phyloP scores from a whole-genome alignment of 2,888 invertebrate genomes.

The Elmis aenea region DNA sequence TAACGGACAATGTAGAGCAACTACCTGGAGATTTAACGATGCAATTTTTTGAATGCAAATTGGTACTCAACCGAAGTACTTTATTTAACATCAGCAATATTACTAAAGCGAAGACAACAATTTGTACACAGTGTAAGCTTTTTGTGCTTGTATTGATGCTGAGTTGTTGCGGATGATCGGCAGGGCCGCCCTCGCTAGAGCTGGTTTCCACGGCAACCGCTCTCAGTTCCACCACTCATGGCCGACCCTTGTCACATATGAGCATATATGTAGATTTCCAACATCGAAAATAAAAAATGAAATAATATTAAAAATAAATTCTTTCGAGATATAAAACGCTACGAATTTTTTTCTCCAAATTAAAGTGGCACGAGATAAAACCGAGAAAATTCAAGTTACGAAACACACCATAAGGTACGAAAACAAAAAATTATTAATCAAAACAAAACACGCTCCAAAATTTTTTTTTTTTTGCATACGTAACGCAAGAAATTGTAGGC shows the following conservation, averaged over 20 bases:
- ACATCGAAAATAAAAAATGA: conserved; percentile 29
- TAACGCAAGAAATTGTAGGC: no score
- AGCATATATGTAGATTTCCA: conserved; percentile 36
- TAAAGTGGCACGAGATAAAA: no score
- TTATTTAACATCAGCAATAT: conserved; percentile 15
- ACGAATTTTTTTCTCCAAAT: no score
- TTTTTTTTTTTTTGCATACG: no score
- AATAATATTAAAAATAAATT: no score
- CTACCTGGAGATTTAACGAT: conserved; percentile 20
- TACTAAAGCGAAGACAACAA: conserved; percentile 19
- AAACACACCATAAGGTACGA: no score
- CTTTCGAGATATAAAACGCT: conserved; percentile 1
- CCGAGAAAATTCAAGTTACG: no score
- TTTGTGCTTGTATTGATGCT: conserved; percentile 40
- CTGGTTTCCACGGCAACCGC: conserved; percentile 38
- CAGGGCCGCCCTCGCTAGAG: conserved; percentile 41
- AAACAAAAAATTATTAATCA: no score
- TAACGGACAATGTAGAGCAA: conserved; percentile 13
- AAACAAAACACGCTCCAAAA: no score
- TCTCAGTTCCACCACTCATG: conserved; percentile 33
- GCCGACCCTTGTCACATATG: conserved; percentile 37
- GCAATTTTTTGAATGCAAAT: conserved; percentile 25
- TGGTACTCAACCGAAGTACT: conserved; percentile 21
- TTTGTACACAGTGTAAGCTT: conserved; percentile 17
- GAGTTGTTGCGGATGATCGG: conserved; percentile 46